Percentiles rank a stretch among this genome's conserved stretches.
phyloP scores from a whole-genome alignment of 23 tunicate species.

The Corella eumyota region DNA sequence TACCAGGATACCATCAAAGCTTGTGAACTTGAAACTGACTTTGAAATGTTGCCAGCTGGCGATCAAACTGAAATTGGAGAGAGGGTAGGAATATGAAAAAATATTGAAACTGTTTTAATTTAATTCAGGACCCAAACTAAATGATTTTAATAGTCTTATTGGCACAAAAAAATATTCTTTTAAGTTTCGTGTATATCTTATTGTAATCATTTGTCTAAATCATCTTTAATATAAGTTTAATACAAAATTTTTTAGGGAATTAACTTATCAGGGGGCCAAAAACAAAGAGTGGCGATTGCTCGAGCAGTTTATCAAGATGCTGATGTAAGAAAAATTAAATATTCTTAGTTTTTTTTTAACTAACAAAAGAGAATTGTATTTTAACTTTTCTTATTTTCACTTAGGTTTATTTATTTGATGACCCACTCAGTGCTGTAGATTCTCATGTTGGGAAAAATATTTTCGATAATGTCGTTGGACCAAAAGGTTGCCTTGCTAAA shows the following conservation, averaged over 20 bases:
- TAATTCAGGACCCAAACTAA: too few relatives aligned
- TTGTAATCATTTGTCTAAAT: too few relatives aligned
- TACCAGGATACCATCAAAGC: slow-evolving; percentile 61
- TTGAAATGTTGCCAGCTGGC: slow-evolving; percentile 77
- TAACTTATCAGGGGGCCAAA: slow-evolving; percentile 97
- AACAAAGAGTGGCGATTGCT: slow-evolving; percentile 92
- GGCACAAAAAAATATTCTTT: too few relatives aligned
- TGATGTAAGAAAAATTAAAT: slow-evolving; percentile 25
- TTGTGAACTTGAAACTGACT: slow-evolving; percentile 69
- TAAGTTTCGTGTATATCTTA: too few relatives aligned
- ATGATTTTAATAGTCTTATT: too few relatives aligned
- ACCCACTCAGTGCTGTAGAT: slow-evolving; percentile 98
- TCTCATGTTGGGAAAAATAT: slow-evolving; percentile 93
- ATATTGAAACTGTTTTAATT: too few relatives aligned
- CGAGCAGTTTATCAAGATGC: slow-evolving; percentile 98
- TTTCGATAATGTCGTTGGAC: slow-evolving; percentile 94
- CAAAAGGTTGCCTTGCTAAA: slow-evolving; percentile 48
- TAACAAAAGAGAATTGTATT: neutral
- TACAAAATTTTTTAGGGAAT: slow-evolving; percentile 95
- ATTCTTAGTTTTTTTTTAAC: neutral
- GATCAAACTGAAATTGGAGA: slow-evolving; percentile 97
- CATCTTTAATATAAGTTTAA: too few relatives aligned
- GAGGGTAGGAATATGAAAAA: slow-evolving; percentile 29
- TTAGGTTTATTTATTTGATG: slow-evolving; percentile 86
- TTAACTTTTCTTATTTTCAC: neutral